Percentiles rank a stretch among this genome's conserved stretches.
Conservation (phyloP, 2,797 vertebrate genomes). For the Cyclopterus lumpus region DNA sequence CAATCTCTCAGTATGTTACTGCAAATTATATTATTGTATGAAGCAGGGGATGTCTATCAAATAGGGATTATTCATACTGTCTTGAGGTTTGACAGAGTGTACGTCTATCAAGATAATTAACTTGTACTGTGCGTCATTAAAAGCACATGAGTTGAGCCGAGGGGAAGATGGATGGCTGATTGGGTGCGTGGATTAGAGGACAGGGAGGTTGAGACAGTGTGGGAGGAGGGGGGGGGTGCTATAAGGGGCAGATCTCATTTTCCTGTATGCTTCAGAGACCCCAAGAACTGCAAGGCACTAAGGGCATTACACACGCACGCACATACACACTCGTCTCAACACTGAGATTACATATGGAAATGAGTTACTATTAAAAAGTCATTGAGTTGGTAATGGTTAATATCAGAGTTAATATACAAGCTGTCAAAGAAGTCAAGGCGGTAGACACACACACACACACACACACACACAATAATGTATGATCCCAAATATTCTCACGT, state of each 20-base stretch:
- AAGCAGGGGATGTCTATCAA: slow-evolving; percentile 41
- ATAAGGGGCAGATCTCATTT: slow-evolving; percentile 61
- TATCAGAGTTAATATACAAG: no score
- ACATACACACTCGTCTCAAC: slow-evolving; percentile 22
- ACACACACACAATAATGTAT: slow-evolving; percentile 2
- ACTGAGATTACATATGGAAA: slow-evolving; percentile 74
- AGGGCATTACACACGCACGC: slow-evolving; percentile 15
- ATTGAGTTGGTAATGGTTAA: slow-evolving; percentile 77
- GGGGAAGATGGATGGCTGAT: slow-evolving; percentile 45
- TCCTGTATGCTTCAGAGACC: slow-evolving; percentile 63
- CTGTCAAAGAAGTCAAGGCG: slow-evolving; percentile 65
- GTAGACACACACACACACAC: slow-evolving; percentile 17
- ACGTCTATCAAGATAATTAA: slow-evolving; percentile 66
- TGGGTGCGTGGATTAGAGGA: slow-evolving; percentile 48
- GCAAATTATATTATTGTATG: not conserved
- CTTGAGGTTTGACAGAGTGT: slow-evolving; percentile 51
- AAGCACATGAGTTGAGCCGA: slow-evolving; percentile 57
- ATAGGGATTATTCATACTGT: slow-evolving; percentile 29
- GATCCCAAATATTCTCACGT: slow-evolving; percentile 1
- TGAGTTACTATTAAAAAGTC: slow-evolving; percentile 73
- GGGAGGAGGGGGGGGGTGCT: slow-evolving; percentile 34
- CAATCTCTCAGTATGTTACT: not conserved
- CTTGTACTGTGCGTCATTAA: slow-evolving; percentile 62
- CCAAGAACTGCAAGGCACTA: slow-evolving; percentile 36
- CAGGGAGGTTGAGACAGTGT: slow-evolving; percentile 30